Evolutionary conservation across 2,888 invertebrate genomes (phyloP), one percentile per base, ranked within the genome.

Genomic region (Torymus tubicola): DNA sequence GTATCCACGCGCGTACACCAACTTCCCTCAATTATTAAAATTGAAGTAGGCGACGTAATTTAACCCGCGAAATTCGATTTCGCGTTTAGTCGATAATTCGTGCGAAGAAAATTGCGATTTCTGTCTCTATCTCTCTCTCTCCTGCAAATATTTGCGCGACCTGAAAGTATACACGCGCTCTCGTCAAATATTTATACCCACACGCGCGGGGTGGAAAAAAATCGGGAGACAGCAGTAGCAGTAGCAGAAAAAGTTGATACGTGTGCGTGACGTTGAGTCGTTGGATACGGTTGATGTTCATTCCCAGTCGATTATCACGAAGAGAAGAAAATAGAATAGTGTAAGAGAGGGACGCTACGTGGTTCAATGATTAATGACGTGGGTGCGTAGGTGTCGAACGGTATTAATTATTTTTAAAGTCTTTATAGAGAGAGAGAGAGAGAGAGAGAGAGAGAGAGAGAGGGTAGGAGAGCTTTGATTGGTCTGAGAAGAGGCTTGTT

Each of bases 111-210:
- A 70, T 64, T 50, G 58, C 63, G 58, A 77, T 77, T 64, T 64
- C 64, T 42, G 50, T 77, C 50, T 58, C 77, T 31, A n/a, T n/a
- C n/a, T n/a, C n/a, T n/a, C n/a, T 70, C 21, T 31, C 0, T 70
- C 21, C 12, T 8, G 24, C 71, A 78, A 71, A 78, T 73, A 78
- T 78, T 78, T 73, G 64, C 55, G 31, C 68, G 18, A 55, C 67
- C 58, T 68, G 61, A 53, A 78, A 72, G 68, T 78, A 12, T 31
- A 53, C 67, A 53, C 10, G 21, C 65, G 55, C 61, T 53, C 31
- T 69, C 64, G 67, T 78, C 78, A 78, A 78, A 78, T 78, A 78
- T 78, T 78, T 78, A 78, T 78, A 42, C 52, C 60, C 14, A 53
- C 50, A 14, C 14, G 63, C 10, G 12, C 21, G 21, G 11, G 55